Evolutionary conservation across 2,797 vertebrate genomes (phyloP).

Genomic region (Lindbergichthys nudifrons): DNA sequence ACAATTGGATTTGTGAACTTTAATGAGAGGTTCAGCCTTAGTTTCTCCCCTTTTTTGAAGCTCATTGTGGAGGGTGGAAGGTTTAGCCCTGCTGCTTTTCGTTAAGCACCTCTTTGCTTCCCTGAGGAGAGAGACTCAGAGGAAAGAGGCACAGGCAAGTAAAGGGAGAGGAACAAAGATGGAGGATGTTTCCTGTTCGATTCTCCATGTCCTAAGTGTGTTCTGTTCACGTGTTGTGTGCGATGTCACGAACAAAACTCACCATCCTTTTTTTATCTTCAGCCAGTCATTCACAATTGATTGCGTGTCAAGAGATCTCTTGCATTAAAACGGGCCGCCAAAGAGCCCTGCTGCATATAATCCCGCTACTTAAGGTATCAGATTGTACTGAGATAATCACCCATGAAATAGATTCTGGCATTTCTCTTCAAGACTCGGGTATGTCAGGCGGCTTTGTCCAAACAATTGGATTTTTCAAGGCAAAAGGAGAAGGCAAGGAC

Average conservation of each 20-base stretch:
- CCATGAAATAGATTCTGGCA: conserved; percentile 75
- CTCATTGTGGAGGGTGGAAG: conserved; percentile 53
- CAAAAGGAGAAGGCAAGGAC: conserved; percentile 56
- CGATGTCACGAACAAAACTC: conserved; percentile 49
- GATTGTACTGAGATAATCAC: conserved; percentile 80
- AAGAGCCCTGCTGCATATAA: conserved; percentile 62
- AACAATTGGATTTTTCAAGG: conserved; percentile 62
- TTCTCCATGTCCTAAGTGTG: conserved; percentile 28
- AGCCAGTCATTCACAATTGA: conserved; percentile 74
- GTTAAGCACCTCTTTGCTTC: conserved; percentile 56
- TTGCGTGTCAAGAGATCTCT: conserved; percentile 75
- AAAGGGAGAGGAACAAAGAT: conserved; percentile 36
- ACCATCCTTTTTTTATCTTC: conserved; percentile 65
- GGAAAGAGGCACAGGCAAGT: conserved; percentile 13
- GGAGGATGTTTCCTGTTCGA: conserved; percentile 17
- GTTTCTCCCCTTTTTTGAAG: conserved; percentile 52
- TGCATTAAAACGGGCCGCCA: conserved; percentile 53
- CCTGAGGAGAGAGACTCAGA: conserved; percentile 38
- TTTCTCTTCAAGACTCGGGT: conserved; percentile 70
- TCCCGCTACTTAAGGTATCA: conserved; percentile 79
- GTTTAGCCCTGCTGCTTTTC: conserved; percentile 57
- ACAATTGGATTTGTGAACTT: conserved; percentile 74
- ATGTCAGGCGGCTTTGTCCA: conserved; percentile 62
- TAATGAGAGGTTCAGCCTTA: conserved; percentile 67
- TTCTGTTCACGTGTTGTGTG: conserved; percentile 32